Conservation (phyloP, 2,888 invertebrate genomes). For the Notodromas monacha region DNA sequence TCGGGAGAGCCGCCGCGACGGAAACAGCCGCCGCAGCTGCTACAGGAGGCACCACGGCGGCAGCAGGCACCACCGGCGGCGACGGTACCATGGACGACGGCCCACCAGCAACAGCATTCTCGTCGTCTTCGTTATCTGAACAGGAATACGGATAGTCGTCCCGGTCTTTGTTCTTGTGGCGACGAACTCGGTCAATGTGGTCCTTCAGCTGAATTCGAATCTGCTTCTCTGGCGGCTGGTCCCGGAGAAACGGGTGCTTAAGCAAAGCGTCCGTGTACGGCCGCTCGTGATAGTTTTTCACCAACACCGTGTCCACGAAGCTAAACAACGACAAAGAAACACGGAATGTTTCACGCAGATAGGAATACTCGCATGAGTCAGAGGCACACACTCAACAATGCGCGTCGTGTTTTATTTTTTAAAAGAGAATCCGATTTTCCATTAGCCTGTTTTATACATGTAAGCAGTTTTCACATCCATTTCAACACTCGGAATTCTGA, state of each 20-base stretch:
- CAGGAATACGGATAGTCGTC: constrained; percentile 16
- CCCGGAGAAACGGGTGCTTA: constrained; percentile 87
- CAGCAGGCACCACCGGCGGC: background rate
- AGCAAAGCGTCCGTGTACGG: constrained; percentile 92
- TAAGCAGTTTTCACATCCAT: too few species aligned
- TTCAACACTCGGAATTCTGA: too few species aligned
- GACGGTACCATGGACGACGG: constrained; percentile 78
- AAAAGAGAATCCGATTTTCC: too few species aligned
- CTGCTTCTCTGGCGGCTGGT: constrained; percentile 90
- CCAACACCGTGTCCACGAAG: constrained; percentile 90
- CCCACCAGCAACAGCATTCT: constrained; percentile 60
- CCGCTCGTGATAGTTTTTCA: constrained; percentile 93
- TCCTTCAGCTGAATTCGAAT: constrained; percentile 94
- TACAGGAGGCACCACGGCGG: background rate
- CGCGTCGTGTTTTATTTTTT: too few species aligned
- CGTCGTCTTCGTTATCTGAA: constrained; percentile 75
- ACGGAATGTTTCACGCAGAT: too few species aligned
- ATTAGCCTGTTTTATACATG: too few species aligned
- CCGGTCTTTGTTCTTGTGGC: constrained; percentile 25
- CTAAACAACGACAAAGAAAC: constrained; percentile 16
- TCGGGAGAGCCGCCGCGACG: too few species aligned
- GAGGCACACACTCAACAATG: too few species aligned
- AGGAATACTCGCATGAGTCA: too few species aligned
- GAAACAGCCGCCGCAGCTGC: background rate
- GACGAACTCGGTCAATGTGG: constrained; percentile 89